Conservation (phyloP, 2,888 invertebrate species). For the Melanostoma scalare region DNA sequence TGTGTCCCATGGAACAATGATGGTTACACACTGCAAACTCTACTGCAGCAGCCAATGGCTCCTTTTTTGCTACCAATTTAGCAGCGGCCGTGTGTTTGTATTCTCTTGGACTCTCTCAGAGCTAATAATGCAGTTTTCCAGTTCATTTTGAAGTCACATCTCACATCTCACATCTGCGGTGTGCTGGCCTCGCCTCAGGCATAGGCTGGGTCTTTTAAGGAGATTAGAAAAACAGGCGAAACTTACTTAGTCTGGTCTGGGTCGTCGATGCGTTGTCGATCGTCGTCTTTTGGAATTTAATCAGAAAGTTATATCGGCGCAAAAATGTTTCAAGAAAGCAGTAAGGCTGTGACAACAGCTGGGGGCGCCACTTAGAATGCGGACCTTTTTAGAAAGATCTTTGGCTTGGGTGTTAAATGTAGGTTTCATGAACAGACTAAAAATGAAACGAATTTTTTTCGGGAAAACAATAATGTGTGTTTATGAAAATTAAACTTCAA, state of each 20-base stretch:
- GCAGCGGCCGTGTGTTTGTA: conserved; percentile 29
- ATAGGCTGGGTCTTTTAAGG: conserved; percentile 62
- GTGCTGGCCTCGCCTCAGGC: conserved; percentile 40
- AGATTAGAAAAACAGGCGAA: conserved; percentile 47
- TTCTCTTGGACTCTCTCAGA: conserved; percentile 32
- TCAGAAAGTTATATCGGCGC: conserved; percentile 50
- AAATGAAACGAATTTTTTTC: too few relatives aligned
- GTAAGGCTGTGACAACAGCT: background rate
- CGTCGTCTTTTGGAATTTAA: conserved; percentile 51
- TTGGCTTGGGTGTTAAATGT: too few relatives aligned
- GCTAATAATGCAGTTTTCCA: conserved; percentile 66
- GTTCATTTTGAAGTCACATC: conserved; percentile 33
- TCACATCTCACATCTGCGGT: conserved; percentile 44
- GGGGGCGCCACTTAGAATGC: conserved; percentile 25
- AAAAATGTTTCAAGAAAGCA: conserved; percentile 53
- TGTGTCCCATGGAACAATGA: conserved; percentile 59
- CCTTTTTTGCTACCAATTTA: conserved; percentile 61
- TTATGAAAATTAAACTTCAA: too few relatives aligned
- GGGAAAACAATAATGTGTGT: too few relatives aligned
- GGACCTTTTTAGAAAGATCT: background rate
- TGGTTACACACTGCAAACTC: conserved; percentile 14
- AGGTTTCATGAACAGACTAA: too few relatives aligned
- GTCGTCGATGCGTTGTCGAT: conserved; percentile 30
- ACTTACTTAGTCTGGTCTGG: conserved; percentile 14
- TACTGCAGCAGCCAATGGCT: conserved; percentile 22